These are phyloP conservation scores for Patella ulyssiponensis DNA, from an alignment of 2,888 invertebrate species.

Conservation along the genomic window DNA sequence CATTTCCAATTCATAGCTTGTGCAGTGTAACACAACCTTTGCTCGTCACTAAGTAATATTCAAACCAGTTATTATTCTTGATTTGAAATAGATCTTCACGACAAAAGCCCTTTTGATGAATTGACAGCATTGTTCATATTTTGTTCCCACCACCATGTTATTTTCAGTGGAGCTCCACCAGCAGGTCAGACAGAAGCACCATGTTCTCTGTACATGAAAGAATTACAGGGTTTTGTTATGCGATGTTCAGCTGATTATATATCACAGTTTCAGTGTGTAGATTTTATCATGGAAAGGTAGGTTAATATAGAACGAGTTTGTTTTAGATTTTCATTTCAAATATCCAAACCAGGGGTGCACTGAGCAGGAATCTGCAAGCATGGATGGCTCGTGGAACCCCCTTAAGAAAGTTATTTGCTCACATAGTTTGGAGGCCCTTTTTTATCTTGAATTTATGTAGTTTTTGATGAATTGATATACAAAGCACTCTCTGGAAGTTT, in stretches of 20 bases:
- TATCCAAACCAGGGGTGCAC: not conserved
- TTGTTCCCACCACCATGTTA: no score
- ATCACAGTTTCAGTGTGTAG: constrained; percentile 79
- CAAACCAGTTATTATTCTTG: no score
- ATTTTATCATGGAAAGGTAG: constrained; percentile 75
- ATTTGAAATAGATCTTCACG: no score
- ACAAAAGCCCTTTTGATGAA: no score
- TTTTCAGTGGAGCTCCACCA: constrained; percentile 51
- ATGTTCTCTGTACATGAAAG: constrained; percentile 91
- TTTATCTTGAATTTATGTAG: no score
- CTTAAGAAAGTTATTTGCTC: not conserved
- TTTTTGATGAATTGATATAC: no score
- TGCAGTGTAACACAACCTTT: no score
- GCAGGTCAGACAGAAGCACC: constrained; percentile 63
- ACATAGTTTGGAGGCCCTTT: no score
- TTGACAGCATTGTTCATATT: no score
- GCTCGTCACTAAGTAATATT: no score
- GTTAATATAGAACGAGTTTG: not conserved
- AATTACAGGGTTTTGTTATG: constrained; percentile 86
- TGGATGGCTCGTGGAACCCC: not conserved
- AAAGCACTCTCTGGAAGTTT: no score
- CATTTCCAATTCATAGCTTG: no score
- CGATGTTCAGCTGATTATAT: constrained; percentile 82
- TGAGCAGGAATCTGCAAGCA: not conserved
- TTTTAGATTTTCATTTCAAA: not conserved